Percentiles rank a stretch among this genome's conserved stretches.
Conservation (phyloP, 2,797 vertebrate genomes). For the Phaenicophaeus curvirostris region DNA sequence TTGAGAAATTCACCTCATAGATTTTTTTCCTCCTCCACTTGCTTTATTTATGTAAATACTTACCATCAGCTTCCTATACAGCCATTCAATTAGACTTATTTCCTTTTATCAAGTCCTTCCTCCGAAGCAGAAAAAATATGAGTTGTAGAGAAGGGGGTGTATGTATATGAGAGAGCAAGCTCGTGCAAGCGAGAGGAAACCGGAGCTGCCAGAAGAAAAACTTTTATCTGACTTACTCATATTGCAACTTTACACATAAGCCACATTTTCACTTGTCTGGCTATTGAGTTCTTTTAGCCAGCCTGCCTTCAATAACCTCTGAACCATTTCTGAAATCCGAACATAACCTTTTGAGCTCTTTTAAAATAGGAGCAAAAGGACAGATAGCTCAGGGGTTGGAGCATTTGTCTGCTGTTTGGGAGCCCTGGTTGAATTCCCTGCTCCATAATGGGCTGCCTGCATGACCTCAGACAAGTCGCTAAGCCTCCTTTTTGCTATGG, state of each 20-base stretch:
- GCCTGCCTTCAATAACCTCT: constrained; percentile 56
- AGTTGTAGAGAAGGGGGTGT: not conserved
- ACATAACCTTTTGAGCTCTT: constrained; percentile 7
- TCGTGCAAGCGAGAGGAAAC: not conserved
- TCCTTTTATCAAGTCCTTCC: constrained; percentile 49
- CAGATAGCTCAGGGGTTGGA: constrained; percentile 7
- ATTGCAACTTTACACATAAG: constrained; percentile 51
- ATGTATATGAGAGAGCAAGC: not conserved
- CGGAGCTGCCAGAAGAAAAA: constrained; percentile 37
- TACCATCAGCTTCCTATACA: constrained; percentile 23
- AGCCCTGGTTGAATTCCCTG: not conserved
- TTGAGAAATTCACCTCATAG: not conserved
- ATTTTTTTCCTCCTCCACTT: not conserved
- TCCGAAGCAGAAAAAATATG: not conserved
- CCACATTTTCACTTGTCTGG: constrained; percentile 40
- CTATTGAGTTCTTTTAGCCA: constrained; percentile 59
- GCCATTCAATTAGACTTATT: constrained; percentile 27
- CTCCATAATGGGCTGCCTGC: not conserved
- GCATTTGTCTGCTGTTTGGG: constrained; percentile 2
- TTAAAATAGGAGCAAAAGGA: constrained; percentile 13
- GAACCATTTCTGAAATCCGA: constrained; percentile 42
- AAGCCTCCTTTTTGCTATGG: constrained; percentile 10
- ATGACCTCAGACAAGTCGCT: constrained; percentile 20
- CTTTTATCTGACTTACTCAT: constrained; percentile 49
- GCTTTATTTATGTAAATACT: constrained; percentile 19